These are phyloP conservation scores for Hyla sarda DNA, from an alignment of 2,113 vertebrate genomes.

Conservation along the genomic window DNA sequence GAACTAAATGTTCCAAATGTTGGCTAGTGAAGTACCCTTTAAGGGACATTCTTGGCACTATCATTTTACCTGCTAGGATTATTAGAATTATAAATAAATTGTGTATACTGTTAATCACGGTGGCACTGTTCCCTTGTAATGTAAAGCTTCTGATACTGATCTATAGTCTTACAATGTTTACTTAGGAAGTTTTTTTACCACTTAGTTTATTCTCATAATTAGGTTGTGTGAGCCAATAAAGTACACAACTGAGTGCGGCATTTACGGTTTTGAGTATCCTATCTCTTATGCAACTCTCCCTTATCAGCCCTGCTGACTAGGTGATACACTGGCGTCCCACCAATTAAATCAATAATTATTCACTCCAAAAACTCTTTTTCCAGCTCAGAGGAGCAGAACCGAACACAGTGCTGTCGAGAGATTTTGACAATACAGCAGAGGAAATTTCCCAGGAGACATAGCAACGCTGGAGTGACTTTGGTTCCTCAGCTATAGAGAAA, in stretches of 20 bases:
- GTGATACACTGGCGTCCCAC: constrained; percentile 33
- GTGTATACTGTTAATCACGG: too few relatives aligned
- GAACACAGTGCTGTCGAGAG: constrained; percentile 44
- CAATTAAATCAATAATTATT: constrained; percentile 58
- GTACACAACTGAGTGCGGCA: background rate
- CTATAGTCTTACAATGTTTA: background rate
- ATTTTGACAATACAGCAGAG: constrained; percentile 54
- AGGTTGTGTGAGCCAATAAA: constrained; percentile 8
- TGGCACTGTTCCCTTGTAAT: background rate
- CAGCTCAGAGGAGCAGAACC: constrained; percentile 47
- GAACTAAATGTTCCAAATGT: too few relatives aligned
- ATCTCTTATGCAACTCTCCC: constrained; percentile 25
- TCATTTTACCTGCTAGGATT: too few relatives aligned
- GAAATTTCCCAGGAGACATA: constrained; percentile 53
- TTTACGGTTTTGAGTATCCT: background rate
- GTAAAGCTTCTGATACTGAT: background rate
- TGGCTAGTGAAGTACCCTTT: too few relatives aligned
- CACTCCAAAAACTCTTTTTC: constrained; percentile 56
- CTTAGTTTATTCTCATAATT: background rate
- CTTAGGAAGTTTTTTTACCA: background rate
- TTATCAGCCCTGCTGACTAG: constrained; percentile 45
- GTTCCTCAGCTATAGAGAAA: constrained; percentile 39
- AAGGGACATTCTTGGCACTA: too few relatives aligned
- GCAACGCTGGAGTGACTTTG: constrained; percentile 47
- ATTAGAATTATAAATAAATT: too few relatives aligned